Evolutionary conservation across 2,113 vertebrate species (phyloP), one percentile per base, ranked within the genome.

Genomic region (Nanorana parkeri): DNA sequence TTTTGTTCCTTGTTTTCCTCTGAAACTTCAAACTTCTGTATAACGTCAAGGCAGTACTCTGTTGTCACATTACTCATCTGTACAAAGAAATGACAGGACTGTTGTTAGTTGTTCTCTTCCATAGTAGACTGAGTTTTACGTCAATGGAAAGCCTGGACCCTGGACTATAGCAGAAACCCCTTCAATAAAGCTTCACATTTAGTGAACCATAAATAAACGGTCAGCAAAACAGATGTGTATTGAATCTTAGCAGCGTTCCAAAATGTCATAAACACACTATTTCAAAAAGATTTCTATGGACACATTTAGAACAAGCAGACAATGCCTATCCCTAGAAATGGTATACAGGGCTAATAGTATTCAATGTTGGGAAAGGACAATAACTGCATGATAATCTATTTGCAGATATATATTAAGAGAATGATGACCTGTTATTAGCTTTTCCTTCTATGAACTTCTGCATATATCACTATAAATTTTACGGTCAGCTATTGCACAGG

Each of bases 11-110:
- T 99, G 88, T 97, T 97, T 89, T 99, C 97, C 81, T 96, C 94
- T 0, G 95, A 95, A 72, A 95, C 89, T 87, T 99, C 98, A 88
- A 99, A 98, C 88, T 97, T 99, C 86, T 94, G 91, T 86, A 99
- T 95, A 88, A 99, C 92, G 89, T 98, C 97, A 87, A 95, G 91
- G 76, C 96, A 96, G 65, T 94, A 95, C 73, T 99, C 97, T 66
- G 93, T 87, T 0, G 97, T 97, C 87, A 98, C 95, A 19, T 92
- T 96, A 83, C 77, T 89, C 95, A 99, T 96, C 98, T 99, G 89
- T 65, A 85, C 52, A 19, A n/a, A 87, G 64, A 90, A 90, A 86
- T 15, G 56, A 26, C 19, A 87, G 71, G 8, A 51, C 79, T 72
- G 80, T 19, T 32, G 55, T 3, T 56, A 17, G 77, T 68, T 73